These are phyloP conservation scores for Orestias chungarensis DNA, from an alignment of 2,797 vertebrate genomes.

Conservation along the genomic window DNA sequence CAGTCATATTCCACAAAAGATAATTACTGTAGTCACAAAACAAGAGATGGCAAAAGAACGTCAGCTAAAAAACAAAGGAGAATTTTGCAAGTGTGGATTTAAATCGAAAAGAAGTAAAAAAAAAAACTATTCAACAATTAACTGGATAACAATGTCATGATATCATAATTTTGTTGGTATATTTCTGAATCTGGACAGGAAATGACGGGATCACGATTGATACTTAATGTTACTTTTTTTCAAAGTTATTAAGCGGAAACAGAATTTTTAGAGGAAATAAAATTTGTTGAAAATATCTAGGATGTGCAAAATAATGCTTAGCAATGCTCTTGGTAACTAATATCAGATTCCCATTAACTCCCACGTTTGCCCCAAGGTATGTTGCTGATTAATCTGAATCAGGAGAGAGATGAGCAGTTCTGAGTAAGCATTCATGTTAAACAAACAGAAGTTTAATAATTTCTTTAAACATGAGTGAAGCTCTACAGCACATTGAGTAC, in stretches of 20 bases:
- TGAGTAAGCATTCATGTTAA: neutral
- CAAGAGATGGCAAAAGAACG: neutral
- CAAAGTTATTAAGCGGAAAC: too few relatives aligned
- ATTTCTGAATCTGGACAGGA: neutral
- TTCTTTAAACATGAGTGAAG: neutral
- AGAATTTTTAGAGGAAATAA: too few relatives aligned
- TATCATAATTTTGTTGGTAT: neutral
- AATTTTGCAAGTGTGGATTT: neutral
- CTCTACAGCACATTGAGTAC: neutral
- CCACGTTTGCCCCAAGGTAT: neutral
- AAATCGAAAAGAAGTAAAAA: neutral
- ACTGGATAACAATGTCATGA: neutral
- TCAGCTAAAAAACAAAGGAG: neutral
- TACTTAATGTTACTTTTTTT: neutral
- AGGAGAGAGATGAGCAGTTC: neutral
- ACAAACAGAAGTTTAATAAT: neutral
- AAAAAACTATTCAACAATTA: neutral
- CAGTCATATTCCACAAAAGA: neutral
- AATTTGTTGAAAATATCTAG: neutral
- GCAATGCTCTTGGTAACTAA: neutral
- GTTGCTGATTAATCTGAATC: neutral
- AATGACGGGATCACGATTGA: neutral
- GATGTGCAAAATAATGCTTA: neutral
- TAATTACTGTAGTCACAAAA: neutral
- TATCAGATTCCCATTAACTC: neutral